These are phyloP conservation scores for Aricia artaxerxes DNA, from an alignment of 2,888 invertebrate genomes.

Conservation along the genomic window DNA sequence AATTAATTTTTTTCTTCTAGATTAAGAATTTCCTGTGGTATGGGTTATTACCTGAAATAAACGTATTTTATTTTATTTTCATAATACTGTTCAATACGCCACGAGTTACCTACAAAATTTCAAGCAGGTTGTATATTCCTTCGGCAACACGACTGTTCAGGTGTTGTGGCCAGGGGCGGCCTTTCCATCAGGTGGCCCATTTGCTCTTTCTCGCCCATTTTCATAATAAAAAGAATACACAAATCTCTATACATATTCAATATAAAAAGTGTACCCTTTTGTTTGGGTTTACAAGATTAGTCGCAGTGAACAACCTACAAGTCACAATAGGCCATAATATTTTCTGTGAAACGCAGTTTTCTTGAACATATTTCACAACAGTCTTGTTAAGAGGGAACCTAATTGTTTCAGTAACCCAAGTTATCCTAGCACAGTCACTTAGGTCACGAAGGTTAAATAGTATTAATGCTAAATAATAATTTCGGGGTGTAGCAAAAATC, in stretches of 20 bases:
- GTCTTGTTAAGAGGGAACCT: not conserved
- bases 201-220: not conserved
- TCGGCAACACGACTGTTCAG: not conserved
- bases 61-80: no score
- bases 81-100: not conserved
- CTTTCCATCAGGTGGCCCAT: no score
- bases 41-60: no score
- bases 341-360: not conserved
- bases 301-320: not conserved
- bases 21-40: no score
- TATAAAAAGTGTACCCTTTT: not conserved
- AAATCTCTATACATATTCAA: not conserved
- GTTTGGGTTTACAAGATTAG: not conserved
- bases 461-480: no score
- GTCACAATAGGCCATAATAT: slow-evolving; percentile 2
- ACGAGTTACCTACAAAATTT: no score
- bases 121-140: not conserved
- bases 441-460: no score
- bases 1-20: no score
- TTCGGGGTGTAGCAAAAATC: no score
- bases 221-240: no score
- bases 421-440: no score
- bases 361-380: slow-evolving; percentile 13
- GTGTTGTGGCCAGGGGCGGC: not conserved
- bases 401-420: not conserved